Base-by-base conservation (phyloP, 2,113 vertebrate species). In the Microcebus jonahi region DNA sequence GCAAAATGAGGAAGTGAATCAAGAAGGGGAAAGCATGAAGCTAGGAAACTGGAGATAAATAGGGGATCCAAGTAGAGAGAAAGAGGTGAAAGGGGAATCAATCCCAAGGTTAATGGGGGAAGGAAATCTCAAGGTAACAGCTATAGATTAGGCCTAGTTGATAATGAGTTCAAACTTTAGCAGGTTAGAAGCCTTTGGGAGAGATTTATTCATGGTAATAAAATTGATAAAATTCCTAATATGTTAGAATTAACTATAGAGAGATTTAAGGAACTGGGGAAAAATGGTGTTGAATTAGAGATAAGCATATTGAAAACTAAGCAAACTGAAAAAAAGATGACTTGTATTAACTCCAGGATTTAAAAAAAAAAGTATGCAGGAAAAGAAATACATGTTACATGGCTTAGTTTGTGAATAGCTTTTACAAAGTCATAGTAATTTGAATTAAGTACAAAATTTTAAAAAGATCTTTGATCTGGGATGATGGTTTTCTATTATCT, bases 351-450 rank as follows among this genome's bases (percentile, higher is more conserved):
- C 23, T 88, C 36, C 13, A 70, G 82, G 9, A 82, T 94, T 67
- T 27, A 61, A 75, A 84, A 34, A 59, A n/a, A n/a, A 12, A 81
- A 63, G 29, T 83, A 39, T 57, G 17, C 27, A n/a, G 25, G 21
- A 85, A 80, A 92, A 31, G 27, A 88, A 88, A 77, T 93, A 27
- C 1, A 39, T 25, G 48, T 77, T 29, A 21, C 20, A 61, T 75
- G 34, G 31, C n/a, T 88, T 6, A 75, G n/a, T 88, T 93, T 93
- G 63, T 84, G 17, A 94, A 55, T 68, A 92, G 88, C 17, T 87
- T 85, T 94, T 75, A 77, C n/a, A 87, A 92, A 96, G 39, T 79
- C 34, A 80, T 20, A 71, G 45, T 83, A 76, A 71, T 84, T 95
- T 87, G 27, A 89, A 68, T 89, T 85, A 55, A 36, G 61, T 73